Conservation (phyloP, 30 jellyfish, hydroid and myxozoan species). For the Sanderia malayensis region DNA sequence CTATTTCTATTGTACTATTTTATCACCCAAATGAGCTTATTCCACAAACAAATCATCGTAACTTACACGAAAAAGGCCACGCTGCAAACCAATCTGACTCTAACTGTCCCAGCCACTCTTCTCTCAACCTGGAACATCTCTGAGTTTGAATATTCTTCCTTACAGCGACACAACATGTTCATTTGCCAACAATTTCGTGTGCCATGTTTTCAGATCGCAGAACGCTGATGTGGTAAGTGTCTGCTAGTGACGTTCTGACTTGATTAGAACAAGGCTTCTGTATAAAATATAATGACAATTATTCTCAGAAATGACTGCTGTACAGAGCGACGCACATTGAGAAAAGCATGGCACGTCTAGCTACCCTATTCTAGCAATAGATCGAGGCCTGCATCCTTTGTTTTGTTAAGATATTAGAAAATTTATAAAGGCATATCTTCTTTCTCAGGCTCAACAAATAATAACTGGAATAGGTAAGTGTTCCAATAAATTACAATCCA, state of each 20-base stretch:
- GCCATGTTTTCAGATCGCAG: conserved; percentile 80
- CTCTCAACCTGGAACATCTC: background rate
- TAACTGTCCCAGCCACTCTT: background rate
- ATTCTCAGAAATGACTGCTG: background rate
- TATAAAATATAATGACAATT: background rate
- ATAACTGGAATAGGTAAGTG: conserved; percentile 72
- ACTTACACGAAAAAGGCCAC: background rate
- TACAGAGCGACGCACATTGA: background rate
- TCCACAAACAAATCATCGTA: background rate
- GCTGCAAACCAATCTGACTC: background rate
- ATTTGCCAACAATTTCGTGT: conserved; percentile 76
- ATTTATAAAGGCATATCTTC: too few species aligned
- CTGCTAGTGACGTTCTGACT: too few species aligned
- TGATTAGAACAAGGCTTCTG: too few species aligned
- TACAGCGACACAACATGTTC: conserved; percentile 93
- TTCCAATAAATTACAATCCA: background rate
- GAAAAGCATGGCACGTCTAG: background rate
- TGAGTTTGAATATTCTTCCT: background rate
- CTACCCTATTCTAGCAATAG: too few species aligned
- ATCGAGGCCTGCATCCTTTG: too few species aligned
- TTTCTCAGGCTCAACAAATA: conserved; percentile 60
- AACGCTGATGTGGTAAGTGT: conserved; percentile 61
- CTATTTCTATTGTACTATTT: background rate
- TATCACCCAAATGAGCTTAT: background rate
- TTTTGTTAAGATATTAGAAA: too few species aligned